Evolutionary conservation across 2,113 vertebrate species (phyloP).

Genomic region (Microcebus murinus): DNA sequence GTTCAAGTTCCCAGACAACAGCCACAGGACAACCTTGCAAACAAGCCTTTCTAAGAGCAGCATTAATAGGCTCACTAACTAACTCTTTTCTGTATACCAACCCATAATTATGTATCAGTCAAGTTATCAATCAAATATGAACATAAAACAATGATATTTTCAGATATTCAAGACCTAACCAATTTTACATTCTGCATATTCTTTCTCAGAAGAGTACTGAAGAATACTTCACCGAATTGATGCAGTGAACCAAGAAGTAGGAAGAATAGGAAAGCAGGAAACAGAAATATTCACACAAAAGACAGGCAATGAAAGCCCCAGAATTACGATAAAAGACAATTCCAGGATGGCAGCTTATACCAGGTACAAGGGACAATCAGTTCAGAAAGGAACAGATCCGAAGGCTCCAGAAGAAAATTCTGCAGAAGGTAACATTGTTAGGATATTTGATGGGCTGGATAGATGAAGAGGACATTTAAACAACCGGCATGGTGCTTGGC

Average conservation of each 20-base stretch:
- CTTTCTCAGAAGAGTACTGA: not conserved
- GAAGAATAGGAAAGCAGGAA: not conserved
- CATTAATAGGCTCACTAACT: not conserved
- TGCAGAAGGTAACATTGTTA: not conserved
- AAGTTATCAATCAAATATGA: not conserved
- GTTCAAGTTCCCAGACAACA: not conserved
- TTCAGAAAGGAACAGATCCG: not conserved
- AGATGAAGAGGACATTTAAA: not conserved
- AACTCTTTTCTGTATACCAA: not conserved
- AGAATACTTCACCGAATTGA: not conserved
- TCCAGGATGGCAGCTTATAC: not conserved
- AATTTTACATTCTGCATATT: not conserved
- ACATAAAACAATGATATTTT: not conserved
- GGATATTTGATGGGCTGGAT: not conserved
- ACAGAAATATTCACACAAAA: not conserved
- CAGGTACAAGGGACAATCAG: not conserved
- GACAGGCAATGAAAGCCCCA: not conserved
- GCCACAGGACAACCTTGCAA: not conserved
- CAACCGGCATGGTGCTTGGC: not conserved
- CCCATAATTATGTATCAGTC: not conserved
- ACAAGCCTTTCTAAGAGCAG: not conserved
- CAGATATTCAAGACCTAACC: not conserved
- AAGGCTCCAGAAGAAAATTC: not conserved
- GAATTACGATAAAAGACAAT: not conserved
- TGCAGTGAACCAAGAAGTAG: not conserved